Conservation (phyloP, 2,113 vertebrate genomes). For the human (Homo sapiens) region GRCh38 chr6:93845001-93845500, state of each 20-base stretch:
- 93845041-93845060: not conserved
- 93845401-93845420: not conserved
- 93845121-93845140: not conserved
- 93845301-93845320: not conserved
- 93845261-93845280: not conserved
- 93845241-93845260: not conserved
- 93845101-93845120: not conserved
- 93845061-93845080: not conserved
- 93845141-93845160: not conserved
- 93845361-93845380: not conserved
- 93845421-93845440: not conserved
- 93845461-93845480: not conserved
- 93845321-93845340: not conserved
- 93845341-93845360: not conserved
- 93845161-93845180: not conserved
- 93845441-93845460: not conserved
- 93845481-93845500: not conserved
- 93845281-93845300: not conserved
- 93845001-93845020: not conserved
- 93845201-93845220: not conserved
- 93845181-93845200: not conserved
- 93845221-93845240: not conserved
- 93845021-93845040: not conserved
- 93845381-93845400: not conserved
- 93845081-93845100: not conserved